phyloP scores from a whole-genome alignment of 2,888 invertebrate genomes.

The Zaprionus obscuricornis region DNA sequence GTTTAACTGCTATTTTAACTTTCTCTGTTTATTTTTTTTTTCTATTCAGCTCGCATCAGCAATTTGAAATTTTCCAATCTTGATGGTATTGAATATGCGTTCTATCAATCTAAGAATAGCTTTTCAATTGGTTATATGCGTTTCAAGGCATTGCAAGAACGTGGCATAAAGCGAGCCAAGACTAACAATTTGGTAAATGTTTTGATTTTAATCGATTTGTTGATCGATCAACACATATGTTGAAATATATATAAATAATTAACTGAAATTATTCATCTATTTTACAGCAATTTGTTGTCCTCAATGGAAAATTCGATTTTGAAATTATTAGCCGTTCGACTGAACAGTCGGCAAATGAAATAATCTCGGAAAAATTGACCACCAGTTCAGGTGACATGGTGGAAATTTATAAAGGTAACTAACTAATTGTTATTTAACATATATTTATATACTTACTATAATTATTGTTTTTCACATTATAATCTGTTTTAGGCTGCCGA shows the following conservation, averaged over 20 bases:
- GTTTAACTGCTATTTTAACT: neutral
- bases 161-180: slow-evolving; percentile 57
- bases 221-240: no score
- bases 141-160: slow-evolving; percentile 65
- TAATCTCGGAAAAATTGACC: no score
- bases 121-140: slow-evolving; percentile 65
- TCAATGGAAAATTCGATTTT: slow-evolving; percentile 61
- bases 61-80: slow-evolving; percentile 58
- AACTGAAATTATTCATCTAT: neutral
- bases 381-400: slow-evolving; percentile 56
- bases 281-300: slow-evolving; percentile 62
- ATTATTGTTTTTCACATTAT: neutral
- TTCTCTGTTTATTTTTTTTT: neutral
- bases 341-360: no score
- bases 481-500: slow-evolving; percentile 32
- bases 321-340: slow-evolving; percentile 10
- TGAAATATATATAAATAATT: neutral
- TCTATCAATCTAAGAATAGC: slow-evolving; percentile 59
- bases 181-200: slow-evolving; percentile 49
- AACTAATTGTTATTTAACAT: neutral
- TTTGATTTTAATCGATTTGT: neutral
- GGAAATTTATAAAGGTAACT: slow-evolving; percentile 57
- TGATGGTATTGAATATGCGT: slow-evolving; percentile 75
- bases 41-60: slow-evolving; percentile 42
- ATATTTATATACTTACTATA: neutral